Evolutionary conservation across 2,888 invertebrate species (phyloP).

Genomic region (Mactromeris polynyma): DNA sequence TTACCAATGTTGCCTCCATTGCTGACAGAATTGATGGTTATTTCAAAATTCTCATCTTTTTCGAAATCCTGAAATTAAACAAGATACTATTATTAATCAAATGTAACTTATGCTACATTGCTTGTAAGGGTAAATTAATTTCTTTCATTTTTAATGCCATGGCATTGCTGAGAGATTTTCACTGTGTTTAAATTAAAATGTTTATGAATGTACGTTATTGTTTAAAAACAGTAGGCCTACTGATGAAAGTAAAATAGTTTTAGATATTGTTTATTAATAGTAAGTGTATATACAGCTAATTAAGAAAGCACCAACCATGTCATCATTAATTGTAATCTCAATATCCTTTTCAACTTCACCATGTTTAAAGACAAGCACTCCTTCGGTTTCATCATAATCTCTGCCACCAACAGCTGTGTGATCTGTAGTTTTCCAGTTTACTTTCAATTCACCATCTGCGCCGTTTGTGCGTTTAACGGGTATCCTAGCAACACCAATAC

Average conservation of each 20-base stretch:
- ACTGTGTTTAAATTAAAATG: no score
- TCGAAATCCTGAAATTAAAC: slow-evolving; percentile 88
- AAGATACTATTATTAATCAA: not conserved
- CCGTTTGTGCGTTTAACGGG: slow-evolving; percentile 88
- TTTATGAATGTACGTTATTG: no score
- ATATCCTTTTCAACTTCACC: slow-evolving; percentile 88
- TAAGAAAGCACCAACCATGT: slow-evolving; percentile 84
- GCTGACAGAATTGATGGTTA: slow-evolving; percentile 85
- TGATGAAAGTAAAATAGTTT: no score
- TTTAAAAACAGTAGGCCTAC: no score
- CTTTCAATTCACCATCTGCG: slow-evolving; percentile 88
- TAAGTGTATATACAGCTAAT: no score
- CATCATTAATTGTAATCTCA: slow-evolving; percentile 89
- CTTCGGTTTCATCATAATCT: slow-evolving; percentile 89
- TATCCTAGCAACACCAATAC: slow-evolving; percentile 88
- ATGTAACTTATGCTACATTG: no score
- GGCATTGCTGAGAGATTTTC: no score
- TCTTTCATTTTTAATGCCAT: no score
- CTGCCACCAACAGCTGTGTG: slow-evolving; percentile 89
- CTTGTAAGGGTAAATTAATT: no score
- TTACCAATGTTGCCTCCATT: slow-evolving; percentile 89
- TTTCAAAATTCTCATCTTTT: slow-evolving; percentile 90
- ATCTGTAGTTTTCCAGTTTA: slow-evolving; percentile 89
- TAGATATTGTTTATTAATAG: no score
- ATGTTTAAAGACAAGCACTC: slow-evolving; percentile 87